phyloP scores from a whole-genome alignment of 64 coral and sea anemone species.

The Stylophora pistillata region DNA sequence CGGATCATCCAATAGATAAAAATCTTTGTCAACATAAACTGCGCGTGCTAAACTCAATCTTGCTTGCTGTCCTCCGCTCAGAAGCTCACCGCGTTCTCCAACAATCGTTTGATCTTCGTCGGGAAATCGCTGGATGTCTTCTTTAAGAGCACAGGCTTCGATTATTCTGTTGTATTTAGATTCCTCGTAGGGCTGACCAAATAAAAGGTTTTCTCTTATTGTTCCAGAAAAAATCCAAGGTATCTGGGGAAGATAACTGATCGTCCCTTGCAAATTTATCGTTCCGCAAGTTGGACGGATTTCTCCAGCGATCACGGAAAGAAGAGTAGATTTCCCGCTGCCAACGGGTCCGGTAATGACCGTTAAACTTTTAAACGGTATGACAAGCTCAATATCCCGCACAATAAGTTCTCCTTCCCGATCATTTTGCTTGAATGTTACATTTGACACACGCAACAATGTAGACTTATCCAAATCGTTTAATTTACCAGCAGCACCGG shows the following conservation, averaged over 20 bases:
- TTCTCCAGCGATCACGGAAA: neutral
- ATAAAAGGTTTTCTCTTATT: neutral
- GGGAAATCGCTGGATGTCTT: slow-evolving; percentile 16
- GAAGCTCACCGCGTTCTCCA: slow-evolving; percentile 9
- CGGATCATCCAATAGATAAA: slow-evolving; percentile 30
- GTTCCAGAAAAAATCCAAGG: neutral
- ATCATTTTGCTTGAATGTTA: neutral
- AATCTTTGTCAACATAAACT: neutral
- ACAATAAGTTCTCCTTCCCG: neutral
- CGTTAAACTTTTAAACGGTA: neutral
- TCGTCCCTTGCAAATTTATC: neutral
- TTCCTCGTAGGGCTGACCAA: neutral
- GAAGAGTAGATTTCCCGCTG: neutral
- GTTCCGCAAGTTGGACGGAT: neutral
- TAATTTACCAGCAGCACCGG: too few species aligned
- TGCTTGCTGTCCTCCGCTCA: slow-evolving; percentile 37
- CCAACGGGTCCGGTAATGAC: neutral
- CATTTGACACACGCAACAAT: neutral
- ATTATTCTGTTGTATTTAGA: neutral
- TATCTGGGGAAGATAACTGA: neutral
- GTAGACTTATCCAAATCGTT: too few species aligned
- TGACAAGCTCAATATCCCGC: neutral
- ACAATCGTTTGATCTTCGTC: slow-evolving; percentile 12
- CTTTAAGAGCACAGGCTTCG: neutral
- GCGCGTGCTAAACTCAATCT: slow-evolving; percentile 1